A percentile compares a stretch with the other conserved stretches of the same genome.
phyloP scores from a whole-genome alignment of 2,797 vertebrate species.

The Muscicapa striata region DNA sequence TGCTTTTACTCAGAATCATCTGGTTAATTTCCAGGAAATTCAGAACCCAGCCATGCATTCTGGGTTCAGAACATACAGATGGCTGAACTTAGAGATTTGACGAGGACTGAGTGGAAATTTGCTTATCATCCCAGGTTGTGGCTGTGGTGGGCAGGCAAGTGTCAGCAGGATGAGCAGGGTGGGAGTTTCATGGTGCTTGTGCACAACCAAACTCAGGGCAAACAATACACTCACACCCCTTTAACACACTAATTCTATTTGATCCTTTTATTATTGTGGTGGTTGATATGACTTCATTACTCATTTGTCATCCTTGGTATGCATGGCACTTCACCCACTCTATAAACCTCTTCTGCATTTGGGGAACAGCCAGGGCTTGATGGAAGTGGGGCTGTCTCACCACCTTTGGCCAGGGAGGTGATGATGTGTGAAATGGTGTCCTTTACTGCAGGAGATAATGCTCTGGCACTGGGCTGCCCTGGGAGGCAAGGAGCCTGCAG shows the following conservation, averaged over 20 bases:
- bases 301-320: background rate
- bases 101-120: background rate
- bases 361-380: background rate
- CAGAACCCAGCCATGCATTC: background rate
- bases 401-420: background rate
- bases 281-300: background rate
- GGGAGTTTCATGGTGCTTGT: background rate
- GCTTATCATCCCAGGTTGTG: background rate
- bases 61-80: background rate
- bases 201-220: background rate
- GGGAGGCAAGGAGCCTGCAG: background rate
- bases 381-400: background rate
- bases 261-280: background rate
- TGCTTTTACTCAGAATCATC: background rate
- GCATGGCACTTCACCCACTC: background rate
- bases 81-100: background rate
- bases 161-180: background rate
- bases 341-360: background rate
- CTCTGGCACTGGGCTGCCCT: background rate
- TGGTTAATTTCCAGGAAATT: constrained; percentile 6
- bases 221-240: background rate
- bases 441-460: background rate
- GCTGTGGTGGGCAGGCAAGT: background rate
- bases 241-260: background rate
- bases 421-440: background rate